phyloP scores from a whole-genome alignment of 2,797 vertebrate genomes.

The Myotis pilosus region DNA sequence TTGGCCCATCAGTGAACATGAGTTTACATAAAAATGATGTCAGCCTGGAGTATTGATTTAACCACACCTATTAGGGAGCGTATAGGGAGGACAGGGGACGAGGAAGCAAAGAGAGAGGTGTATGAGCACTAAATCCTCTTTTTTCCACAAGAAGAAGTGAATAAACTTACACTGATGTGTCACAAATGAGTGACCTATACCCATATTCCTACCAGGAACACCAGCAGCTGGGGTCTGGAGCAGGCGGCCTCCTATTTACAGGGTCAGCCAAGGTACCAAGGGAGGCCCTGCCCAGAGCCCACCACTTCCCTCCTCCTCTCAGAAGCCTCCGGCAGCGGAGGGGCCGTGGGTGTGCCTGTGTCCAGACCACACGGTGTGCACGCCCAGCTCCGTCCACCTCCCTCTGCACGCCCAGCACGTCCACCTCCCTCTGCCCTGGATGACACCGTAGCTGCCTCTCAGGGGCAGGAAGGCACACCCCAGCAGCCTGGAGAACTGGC shows the following conservation, averaged over 20 bases:
- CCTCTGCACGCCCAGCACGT: not conserved
- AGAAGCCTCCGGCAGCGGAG: not conserved
- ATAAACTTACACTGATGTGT: not conserved
- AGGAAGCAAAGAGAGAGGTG: not conserved
- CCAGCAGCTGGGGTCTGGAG: not conserved
- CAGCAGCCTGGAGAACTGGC: not conserved
- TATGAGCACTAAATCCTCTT: not conserved
- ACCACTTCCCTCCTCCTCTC: not conserved
- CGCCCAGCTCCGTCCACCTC: not conserved
- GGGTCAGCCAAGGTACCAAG: not conserved
- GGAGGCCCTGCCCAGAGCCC: rapidly evolving
- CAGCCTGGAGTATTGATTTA: not conserved
- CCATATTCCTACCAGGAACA: not conserved
- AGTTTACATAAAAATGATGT: not conserved
- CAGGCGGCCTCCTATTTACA: not conserved
- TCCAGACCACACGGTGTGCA: not conserved
- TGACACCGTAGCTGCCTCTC: not conserved
- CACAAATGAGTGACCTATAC: not conserved
- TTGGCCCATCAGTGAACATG: not conserved
- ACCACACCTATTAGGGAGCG: not conserved
- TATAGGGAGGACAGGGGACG: not conserved
- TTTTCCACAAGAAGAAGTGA: not conserved
- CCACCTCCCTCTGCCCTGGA: too few relatives aligned
- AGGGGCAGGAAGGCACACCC: too few relatives aligned
- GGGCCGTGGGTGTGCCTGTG: too few relatives aligned